A percentile compares a stretch with the other conserved stretches of the same genome.
phyloP scores from a whole-genome alignment of 2,113 vertebrate species.

The Mus pahari region DNA sequence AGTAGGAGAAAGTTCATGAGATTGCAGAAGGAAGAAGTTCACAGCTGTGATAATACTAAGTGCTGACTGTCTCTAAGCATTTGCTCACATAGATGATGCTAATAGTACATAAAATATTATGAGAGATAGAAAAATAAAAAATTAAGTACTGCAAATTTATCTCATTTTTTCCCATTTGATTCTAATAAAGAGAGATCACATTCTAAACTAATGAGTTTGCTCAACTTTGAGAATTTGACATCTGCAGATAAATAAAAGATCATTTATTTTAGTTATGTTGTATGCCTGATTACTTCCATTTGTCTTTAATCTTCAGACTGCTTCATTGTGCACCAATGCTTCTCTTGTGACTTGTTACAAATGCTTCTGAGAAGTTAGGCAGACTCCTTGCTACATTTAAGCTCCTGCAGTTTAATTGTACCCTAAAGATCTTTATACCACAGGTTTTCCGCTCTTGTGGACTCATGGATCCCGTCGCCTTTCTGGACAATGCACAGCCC shows the following conservation, averaged over 20 bases:
- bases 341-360: neutral
- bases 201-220: conserved; percentile 51
- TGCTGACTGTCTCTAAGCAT: neutral
- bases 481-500: neutral
- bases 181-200: conserved; percentile 46
- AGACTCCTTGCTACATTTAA: neutral
- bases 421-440: neutral
- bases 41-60: neutral
- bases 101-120: conserved; percentile 56
- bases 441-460: neutral
- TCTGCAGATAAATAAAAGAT: neutral
- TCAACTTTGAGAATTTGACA: conserved; percentile 15
- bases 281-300: conserved; percentile 36
- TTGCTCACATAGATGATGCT: conserved; percentile 32
- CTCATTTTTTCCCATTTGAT: conserved; percentile 35
- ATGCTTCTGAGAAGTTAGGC: neutral
- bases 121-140: neutral
- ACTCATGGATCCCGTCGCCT: neutral
- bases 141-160: conserved; percentile 52
- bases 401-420: neutral
- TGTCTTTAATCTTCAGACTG: neutral
- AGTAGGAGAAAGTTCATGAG: neutral
- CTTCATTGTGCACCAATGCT: neutral
- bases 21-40: neutral
- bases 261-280: conserved; percentile 49